Evolutionary conservation across 2,113 vertebrate genomes (phyloP).

Genomic region (Rhagologus leucostigma): DNA sequence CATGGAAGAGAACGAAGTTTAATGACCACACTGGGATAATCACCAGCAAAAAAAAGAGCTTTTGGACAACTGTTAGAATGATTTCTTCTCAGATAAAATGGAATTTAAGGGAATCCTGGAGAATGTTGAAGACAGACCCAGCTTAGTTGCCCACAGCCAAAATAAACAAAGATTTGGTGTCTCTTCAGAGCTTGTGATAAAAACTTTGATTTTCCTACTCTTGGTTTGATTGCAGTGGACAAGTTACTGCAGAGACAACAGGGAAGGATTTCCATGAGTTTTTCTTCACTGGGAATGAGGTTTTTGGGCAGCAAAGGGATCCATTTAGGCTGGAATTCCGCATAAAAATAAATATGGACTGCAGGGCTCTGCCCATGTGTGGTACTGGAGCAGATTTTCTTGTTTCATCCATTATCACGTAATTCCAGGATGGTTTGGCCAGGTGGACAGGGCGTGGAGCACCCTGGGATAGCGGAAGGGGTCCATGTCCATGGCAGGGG

Average conservation of each 20-base stretch:
- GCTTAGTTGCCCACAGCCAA: neutral
- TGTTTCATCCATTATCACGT: neutral
- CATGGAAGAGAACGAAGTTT: neutral
- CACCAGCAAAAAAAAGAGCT: neutral
- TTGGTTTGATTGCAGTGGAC: neutral
- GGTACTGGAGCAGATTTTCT: neutral
- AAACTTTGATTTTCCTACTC: neutral
- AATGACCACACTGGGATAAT: neutral
- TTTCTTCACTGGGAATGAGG: neutral
- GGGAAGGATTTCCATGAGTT: neutral
- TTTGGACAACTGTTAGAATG: neutral
- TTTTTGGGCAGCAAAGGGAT: neutral
- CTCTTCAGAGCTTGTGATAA: neutral
- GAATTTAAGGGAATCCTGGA: neutral
- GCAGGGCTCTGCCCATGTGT: neutral
- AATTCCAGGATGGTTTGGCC: neutral
- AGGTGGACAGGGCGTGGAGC: neutral
- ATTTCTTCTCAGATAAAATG: neutral
- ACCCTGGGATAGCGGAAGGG: accelerated
- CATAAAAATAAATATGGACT: accelerated
- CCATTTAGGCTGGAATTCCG: neutral
- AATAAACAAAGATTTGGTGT: neutral
- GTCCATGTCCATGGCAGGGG: neutral
- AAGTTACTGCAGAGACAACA: neutral
- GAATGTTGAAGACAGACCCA: neutral